phyloP scores from a whole-genome alignment of 2,113 vertebrate species.

The Hemiscyllium ocellatum region DNA sequence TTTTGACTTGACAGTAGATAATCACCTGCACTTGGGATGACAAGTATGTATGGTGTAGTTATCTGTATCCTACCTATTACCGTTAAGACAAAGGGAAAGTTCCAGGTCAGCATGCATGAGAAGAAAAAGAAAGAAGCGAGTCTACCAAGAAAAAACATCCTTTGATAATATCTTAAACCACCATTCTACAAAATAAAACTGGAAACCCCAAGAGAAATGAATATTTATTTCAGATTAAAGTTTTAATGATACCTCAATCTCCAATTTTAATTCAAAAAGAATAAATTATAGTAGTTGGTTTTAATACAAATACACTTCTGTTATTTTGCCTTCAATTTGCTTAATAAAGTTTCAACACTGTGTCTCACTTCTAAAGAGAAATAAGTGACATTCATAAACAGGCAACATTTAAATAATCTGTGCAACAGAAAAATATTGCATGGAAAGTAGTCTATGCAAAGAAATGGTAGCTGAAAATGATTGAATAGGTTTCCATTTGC shows the following conservation, averaged over 20 bases:
- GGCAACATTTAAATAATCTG: constrained; percentile 4
- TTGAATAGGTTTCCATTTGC: neutral
- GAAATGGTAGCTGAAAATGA: neutral
- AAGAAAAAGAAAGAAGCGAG: constrained; percentile 53
- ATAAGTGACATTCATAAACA: neutral
- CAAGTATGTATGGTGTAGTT: constrained; percentile 83
- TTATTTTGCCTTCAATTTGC: constrained; percentile 1
- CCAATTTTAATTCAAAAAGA: constrained; percentile 25
- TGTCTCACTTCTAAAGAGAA: neutral
- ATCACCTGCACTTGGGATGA: constrained; percentile 96
- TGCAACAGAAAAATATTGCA: neutral
- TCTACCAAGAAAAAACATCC: constrained; percentile 54
- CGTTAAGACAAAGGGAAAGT: constrained; percentile 87
- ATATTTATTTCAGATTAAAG: constrained; percentile 30
- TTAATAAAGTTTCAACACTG: neutral
- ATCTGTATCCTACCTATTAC: constrained; percentile 90
- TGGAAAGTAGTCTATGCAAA: neutral
- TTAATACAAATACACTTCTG: neutral
- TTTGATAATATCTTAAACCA: constrained; percentile 43
- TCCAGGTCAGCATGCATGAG: constrained; percentile 88
- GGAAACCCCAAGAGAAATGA: constrained; percentile 14
- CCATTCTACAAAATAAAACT: constrained; percentile 27
- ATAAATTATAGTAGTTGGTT: neutral
- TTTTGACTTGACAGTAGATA: constrained; percentile 59
- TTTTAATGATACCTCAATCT: constrained; percentile 28